Conservation (phyloP, 1,140 invertebrate genomes). For the Drosophila cardini region DNA sequence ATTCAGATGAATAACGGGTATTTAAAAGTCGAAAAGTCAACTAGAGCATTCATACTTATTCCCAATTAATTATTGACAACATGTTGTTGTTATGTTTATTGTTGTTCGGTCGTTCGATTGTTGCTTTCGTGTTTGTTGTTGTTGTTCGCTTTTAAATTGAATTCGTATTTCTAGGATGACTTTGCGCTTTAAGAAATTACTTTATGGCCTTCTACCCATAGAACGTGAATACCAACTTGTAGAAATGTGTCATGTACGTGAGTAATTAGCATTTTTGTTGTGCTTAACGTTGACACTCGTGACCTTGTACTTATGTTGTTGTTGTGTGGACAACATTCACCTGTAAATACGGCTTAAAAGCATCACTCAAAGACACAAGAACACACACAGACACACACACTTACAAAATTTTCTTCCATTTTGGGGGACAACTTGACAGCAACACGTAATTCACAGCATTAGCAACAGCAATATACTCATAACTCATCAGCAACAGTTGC, state of each 20-base stretch:
- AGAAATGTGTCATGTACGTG: constrained; percentile 82
- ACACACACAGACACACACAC: constrained; percentile 16
- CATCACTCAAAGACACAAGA: neutral
- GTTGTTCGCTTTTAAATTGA: constrained; percentile 42
- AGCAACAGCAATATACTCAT: constrained; percentile 3
- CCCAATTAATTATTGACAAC: constrained; percentile 57
- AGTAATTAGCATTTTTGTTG: constrained; percentile 58
- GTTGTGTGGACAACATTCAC: constrained; percentile 33
- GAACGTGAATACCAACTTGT: constrained; percentile 76
- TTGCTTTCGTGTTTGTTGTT: constrained; percentile 14
- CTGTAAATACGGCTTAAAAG: constrained; percentile 25
- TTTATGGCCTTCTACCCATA: constrained; percentile 80
- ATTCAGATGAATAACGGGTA: too few relatives aligned
- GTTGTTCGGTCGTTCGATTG: neutral
- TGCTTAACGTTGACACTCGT: constrained; percentile 1
- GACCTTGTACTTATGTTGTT: constrained; percentile 37
- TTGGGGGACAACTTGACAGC: neutral
- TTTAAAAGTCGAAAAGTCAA: too few relatives aligned
- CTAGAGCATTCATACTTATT: neutral
- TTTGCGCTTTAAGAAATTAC: constrained; percentile 79
- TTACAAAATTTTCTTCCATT: neutral
- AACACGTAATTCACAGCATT: constrained; percentile 17
- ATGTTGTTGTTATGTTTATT: constrained; percentile 15
- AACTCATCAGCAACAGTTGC: constrained; percentile 29
- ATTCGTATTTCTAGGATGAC: constrained; percentile 76